Percentiles rank a stretch among this genome's conserved stretches.
Conservation (phyloP, 2,113 vertebrate species). For the Myxocyprinus asiaticus region DNA sequence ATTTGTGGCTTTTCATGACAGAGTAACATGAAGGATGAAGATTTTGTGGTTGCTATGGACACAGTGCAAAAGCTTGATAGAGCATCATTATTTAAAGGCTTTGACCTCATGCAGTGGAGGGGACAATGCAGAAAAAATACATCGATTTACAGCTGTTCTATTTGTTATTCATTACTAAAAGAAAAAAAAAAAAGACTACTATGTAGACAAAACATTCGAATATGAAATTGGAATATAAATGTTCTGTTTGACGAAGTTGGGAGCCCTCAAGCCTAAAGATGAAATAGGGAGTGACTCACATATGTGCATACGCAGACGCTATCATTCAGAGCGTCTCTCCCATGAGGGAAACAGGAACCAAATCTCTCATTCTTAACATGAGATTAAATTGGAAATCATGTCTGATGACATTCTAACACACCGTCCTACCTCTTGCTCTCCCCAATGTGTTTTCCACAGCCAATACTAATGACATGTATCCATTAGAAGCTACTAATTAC, state of each 20-base stretch:
- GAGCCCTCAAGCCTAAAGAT: too few species aligned
- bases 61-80: constrained; percentile 38
- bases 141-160: constrained; percentile 25
- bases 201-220: too few species aligned
- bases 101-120: too few species aligned
- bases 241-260: too few species aligned
- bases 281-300: too few species aligned
- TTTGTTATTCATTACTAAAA: constrained; percentile 6
- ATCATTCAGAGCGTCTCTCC: too few species aligned
- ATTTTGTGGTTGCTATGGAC: constrained; percentile 54
- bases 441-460: constrained; percentile 4
- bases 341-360: neutral
- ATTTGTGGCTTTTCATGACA: constrained; percentile 30
- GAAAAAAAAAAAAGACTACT: neutral
- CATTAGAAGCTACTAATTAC: constrained; percentile 48
- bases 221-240: too few species aligned
- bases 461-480: constrained; percentile 34
- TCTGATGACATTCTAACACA: constrained; percentile 13
- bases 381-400: constrained; percentile 41
- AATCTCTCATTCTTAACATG: constrained; percentile 24
- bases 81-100: constrained; percentile 11
- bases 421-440: neutral
- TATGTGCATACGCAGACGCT: too few species aligned
- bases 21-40: constrained; percentile 30
- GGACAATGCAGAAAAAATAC: constrained; percentile 1